These are phyloP conservation scores for Chrysodeixis includens DNA, from an alignment of 2,888 invertebrate species.

Conservation along the genomic window DNA sequence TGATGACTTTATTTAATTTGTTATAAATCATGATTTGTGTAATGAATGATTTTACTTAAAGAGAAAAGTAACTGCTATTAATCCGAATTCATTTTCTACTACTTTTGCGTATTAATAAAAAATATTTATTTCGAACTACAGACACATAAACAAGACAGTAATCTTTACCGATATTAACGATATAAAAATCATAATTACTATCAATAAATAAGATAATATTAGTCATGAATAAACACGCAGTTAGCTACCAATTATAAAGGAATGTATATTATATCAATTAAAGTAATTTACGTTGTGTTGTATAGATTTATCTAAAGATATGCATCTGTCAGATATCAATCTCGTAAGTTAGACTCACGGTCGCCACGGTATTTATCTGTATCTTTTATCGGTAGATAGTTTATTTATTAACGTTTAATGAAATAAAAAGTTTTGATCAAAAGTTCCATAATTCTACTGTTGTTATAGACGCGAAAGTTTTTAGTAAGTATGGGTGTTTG, in stretches of 20 bases:
- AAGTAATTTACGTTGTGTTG: constrained; percentile 42
- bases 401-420: too few species aligned
- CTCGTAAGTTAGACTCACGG: constrained; percentile 32
- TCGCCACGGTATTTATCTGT: constrained; percentile 29
- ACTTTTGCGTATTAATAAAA: too few species aligned
- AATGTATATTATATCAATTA: constrained; percentile 39
- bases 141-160: not conserved
- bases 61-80: too few species aligned
- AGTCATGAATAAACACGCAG: constrained; percentile 21
- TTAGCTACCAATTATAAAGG: constrained; percentile 34
- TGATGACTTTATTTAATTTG: too few species aligned
- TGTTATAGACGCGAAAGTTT: too few species aligned
- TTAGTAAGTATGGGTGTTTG: too few species aligned
- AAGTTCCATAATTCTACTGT: too few species aligned
- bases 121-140: not conserved
- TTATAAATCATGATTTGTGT: too few species aligned
- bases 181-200: not conserved
- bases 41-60: too few species aligned
- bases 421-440: too few species aligned
- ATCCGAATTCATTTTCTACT: too few species aligned
- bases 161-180: not conserved
- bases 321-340: constrained; percentile 33
- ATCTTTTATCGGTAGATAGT: not conserved
- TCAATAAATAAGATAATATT: constrained; percentile 10
- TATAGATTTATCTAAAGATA: constrained; percentile 35